These are phyloP conservation scores for Oncorhynchus clarkii DNA, from an alignment of 2,113 vertebrate genomes.

Conservation along the genomic window DNA sequence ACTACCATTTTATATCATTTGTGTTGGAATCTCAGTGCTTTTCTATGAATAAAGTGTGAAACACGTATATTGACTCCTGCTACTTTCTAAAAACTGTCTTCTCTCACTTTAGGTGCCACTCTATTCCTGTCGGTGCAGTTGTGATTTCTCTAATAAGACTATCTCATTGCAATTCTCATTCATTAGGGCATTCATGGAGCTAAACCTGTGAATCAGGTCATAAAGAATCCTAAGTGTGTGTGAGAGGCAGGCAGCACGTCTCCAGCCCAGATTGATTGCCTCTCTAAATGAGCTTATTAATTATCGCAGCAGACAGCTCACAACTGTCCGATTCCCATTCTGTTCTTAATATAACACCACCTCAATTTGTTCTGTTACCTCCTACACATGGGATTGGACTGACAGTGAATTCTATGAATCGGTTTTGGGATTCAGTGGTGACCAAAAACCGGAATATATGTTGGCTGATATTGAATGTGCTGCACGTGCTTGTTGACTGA, in stretches of 20 bases:
- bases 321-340: neutral
- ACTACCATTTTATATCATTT: slow-evolving; percentile 86
- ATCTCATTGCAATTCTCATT: neutral
- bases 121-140: neutral
- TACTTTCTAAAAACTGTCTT: neutral
- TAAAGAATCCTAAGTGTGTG: neutral
- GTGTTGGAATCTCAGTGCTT: slow-evolving; percentile 86
- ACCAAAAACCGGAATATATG: too few species aligned
- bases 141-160: neutral
- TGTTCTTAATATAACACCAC: neutral
- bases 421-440: too few species aligned
- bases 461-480: neutral
- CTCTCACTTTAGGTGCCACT: neutral
- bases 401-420: too few species aligned
- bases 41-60: slow-evolving; percentile 93
- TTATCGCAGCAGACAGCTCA: slow-evolving; percentile 6
- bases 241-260: slow-evolving; percentile 7
- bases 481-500: neutral
- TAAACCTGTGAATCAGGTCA: slow-evolving; percentile 1
- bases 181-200: slow-evolving; percentile 2
- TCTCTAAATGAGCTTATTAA: slow-evolving; percentile 30
- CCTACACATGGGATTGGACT: too few species aligned
- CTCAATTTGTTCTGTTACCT: neutral
- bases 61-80: slow-evolving; percentile 59
- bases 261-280: slow-evolving; percentile 12